Percentiles rank a stretch among this genome's conserved stretches.
Evolutionary conservation across 2,888 invertebrate species (phyloP).

Genomic region (Troilus luridus): DNA sequence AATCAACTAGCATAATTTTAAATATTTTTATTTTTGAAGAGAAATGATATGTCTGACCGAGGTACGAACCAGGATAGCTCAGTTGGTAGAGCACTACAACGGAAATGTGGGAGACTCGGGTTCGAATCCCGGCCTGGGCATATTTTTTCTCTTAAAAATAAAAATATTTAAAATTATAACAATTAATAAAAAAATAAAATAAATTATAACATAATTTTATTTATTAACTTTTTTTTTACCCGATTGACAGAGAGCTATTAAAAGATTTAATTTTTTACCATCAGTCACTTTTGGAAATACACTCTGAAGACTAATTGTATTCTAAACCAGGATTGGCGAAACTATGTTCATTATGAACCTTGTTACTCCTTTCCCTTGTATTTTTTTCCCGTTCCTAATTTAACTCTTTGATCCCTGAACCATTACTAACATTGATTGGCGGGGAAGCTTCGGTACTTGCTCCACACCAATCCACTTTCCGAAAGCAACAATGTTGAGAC

Average conservation of each 20-base stretch:
- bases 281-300: not conserved
- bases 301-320: not conserved
- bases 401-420: not conserved
- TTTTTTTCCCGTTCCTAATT: not conserved
- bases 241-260: not conserved
- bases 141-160: too few species aligned
- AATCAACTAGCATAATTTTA: too few species aligned
- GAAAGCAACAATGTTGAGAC: not conserved
- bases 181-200: too few species aligned
- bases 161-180: too few species aligned
- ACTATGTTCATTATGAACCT: not conserved
- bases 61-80: too few species aligned
- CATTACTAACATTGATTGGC: slow-evolving; percentile 15
- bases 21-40: too few species aligned
- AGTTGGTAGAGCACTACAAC: too few species aligned
- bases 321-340: not conserved
- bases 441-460: not conserved
- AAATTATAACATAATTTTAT: too few species aligned
- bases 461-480: not conserved
- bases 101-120: too few species aligned
- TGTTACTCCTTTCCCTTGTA: not conserved
- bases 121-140: too few species aligned
- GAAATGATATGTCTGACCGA: too few species aligned
- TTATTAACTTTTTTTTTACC: not conserved
- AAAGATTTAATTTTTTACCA: not conserved